Evolutionary conservation across 2,113 vertebrate species (phyloP).

Genomic region (Heloderma charlesbogerti): DNA sequence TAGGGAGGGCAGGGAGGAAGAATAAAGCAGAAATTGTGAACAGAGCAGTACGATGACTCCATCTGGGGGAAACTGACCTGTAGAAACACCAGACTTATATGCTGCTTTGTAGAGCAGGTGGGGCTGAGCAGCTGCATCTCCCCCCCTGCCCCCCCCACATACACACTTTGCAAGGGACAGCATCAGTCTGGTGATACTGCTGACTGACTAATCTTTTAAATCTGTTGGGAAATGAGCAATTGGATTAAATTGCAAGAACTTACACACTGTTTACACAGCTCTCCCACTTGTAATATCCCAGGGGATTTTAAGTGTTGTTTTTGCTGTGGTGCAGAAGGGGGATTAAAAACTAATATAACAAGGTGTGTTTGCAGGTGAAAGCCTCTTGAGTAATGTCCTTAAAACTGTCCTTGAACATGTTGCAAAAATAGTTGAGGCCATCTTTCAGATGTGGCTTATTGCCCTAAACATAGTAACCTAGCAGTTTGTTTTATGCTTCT

Average conservation of each 20-base stretch:
- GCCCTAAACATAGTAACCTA: neutral
- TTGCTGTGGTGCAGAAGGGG: neutral
- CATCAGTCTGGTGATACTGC: neutral
- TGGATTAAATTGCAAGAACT: neutral
- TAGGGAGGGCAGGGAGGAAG: neutral
- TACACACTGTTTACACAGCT: neutral
- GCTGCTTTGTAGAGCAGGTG: neutral
- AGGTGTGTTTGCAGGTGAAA: neutral
- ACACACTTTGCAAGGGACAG: neutral
- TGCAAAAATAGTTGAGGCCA: neutral
- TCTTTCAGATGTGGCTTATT: neutral
- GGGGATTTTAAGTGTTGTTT: neutral
- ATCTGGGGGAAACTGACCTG: neutral
- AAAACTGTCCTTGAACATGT: neutral
- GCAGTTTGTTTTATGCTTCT: rapidly evolving
- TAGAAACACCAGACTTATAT: neutral
- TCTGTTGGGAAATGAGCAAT: conserved; percentile 18
- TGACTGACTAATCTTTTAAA: conserved; percentile 16
- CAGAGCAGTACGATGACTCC: neutral
- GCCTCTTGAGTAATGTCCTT: conserved; percentile 3
- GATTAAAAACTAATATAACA: neutral
- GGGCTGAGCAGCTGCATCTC: neutral
- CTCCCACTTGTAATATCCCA: neutral
- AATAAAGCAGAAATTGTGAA: neutral
- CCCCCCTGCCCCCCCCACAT: neutral